A percentile compares a stretch with the other conserved stretches of the same genome.
These are phyloP conservation scores for Chloropsis cyanopogon DNA, from an alignment of 2,113 vertebrate species.

Conservation along the genomic window DNA sequence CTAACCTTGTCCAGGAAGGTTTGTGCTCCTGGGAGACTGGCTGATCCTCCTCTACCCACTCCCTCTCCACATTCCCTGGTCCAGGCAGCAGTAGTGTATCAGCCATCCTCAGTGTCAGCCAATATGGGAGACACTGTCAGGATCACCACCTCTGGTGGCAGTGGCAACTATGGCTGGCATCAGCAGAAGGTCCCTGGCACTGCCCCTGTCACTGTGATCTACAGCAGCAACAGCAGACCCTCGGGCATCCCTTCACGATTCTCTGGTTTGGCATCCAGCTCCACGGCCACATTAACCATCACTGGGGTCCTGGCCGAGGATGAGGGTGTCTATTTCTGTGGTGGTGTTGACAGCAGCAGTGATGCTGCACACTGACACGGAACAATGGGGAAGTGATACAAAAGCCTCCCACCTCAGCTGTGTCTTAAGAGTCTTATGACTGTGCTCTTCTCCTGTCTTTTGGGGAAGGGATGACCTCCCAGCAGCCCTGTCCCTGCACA, in stretches of 20 bases:
- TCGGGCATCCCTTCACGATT: not conserved
- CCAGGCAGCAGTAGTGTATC: not conserved
- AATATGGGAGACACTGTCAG: not conserved
- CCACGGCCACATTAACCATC: not conserved
- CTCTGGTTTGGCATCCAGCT: rapidly evolving
- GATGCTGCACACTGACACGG: not conserved
- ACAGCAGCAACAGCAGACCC: rapidly evolving
- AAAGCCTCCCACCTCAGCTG: not conserved
- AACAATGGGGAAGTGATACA: not conserved
- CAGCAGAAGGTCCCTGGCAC: not conserved
- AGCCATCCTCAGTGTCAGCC: not conserved
- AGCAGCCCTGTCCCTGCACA: not conserved
- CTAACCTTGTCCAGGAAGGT: not conserved
- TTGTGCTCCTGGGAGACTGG: not conserved
- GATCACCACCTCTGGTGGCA: not conserved
- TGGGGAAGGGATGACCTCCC: not conserved
- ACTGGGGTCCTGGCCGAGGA: not conserved
- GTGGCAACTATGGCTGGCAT: not conserved
- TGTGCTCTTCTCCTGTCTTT: not conserved
- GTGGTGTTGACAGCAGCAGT: not conserved
- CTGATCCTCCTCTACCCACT: not conserved
- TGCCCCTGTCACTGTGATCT: not conserved
- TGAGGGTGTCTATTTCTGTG: not conserved
- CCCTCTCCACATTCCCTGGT: too few species aligned
- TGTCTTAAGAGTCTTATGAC: not conserved